These are phyloP conservation scores for Habrosyne pyritoides DNA, from an alignment of 2,888 invertebrate species.

Conservation along the genomic window DNA sequence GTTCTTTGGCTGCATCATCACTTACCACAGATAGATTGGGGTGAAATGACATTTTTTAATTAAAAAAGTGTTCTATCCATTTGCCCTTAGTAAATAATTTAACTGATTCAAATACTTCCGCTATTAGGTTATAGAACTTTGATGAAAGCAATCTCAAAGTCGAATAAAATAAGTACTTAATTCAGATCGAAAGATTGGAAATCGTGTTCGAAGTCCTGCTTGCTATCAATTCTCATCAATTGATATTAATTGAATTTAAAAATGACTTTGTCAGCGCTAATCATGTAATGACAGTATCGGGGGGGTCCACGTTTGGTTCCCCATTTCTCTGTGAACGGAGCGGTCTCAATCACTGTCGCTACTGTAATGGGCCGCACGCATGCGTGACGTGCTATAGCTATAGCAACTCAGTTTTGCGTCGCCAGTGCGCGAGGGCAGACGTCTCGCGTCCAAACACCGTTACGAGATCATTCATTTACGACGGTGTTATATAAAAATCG, in stretches of 20 bases:
- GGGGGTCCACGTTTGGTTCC: conserved; percentile 17
- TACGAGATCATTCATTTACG: conserved; percentile 36
- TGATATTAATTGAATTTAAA: background rate
- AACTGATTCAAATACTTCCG: no score
- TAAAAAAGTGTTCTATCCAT: no score
- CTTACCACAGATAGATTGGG: no score
- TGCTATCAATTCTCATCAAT: background rate
- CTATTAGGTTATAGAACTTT: no score
- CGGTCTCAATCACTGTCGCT: conserved; percentile 34
- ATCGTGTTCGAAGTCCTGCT: background rate
- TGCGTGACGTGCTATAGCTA: conserved; percentile 39
- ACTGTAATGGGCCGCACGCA: conserved; percentile 41
- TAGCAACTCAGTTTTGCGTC: conserved; percentile 55
- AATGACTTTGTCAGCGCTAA: background rate
- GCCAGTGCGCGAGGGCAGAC: conserved; percentile 52
- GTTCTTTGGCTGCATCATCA: no score
- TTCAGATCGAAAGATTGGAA: background rate
- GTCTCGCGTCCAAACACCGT: conserved; percentile 34
- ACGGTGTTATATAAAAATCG: conserved; percentile 60
- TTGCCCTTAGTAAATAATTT: no score
- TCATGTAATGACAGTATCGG: conserved; percentile 9
- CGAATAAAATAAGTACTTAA: background rate
- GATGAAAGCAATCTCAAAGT: no score
- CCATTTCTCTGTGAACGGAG: conserved; percentile 35
- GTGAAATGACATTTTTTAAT: no score